These are phyloP conservation scores for Oreonectes daqikongensis DNA, from an alignment of 2,797 vertebrate species.

Conservation along the genomic window DNA sequence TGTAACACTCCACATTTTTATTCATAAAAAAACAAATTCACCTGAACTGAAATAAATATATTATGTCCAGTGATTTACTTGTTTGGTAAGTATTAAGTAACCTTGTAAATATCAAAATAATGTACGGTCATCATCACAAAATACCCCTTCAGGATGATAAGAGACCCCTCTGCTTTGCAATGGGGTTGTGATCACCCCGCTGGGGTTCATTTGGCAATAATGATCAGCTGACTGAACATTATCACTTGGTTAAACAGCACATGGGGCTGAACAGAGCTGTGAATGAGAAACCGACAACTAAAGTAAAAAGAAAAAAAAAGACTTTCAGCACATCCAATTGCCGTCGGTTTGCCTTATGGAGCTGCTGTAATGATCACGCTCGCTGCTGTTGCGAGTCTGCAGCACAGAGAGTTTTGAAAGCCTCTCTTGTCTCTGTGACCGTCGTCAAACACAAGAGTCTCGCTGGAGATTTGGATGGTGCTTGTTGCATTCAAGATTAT, in stretches of 20 bases:
- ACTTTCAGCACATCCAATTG: conserved; percentile 71
- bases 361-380: conserved; percentile 69
- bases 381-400: conserved; percentile 61
- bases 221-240: neutral
- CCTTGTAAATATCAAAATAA: neutral
- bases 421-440: conserved; percentile 76
- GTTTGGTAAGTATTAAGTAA: neutral
- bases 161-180: neutral
- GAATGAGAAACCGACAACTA: conserved; percentile 66
- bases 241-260: neutral
- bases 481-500: conserved; percentile 80
- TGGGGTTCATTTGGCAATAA: neutral
- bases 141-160: neutral
- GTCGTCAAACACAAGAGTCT: conserved; percentile 74
- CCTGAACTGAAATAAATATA: neutral
- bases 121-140: neutral
- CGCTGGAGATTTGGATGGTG: conserved; percentile 74
- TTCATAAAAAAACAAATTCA: neutral
- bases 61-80: neutral
- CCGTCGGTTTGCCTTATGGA: conserved; percentile 68
- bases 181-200: neutral
- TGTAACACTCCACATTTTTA: too few species aligned
- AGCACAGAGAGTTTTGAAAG: conserved; percentile 69
- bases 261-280: conserved; percentile 27
- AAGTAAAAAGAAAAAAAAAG: conserved; percentile 61